Evolutionary conservation across 2,797 vertebrate species (phyloP), one percentile per base, ranked within the genome.

Genomic region (Anabas testudineus): DNA sequence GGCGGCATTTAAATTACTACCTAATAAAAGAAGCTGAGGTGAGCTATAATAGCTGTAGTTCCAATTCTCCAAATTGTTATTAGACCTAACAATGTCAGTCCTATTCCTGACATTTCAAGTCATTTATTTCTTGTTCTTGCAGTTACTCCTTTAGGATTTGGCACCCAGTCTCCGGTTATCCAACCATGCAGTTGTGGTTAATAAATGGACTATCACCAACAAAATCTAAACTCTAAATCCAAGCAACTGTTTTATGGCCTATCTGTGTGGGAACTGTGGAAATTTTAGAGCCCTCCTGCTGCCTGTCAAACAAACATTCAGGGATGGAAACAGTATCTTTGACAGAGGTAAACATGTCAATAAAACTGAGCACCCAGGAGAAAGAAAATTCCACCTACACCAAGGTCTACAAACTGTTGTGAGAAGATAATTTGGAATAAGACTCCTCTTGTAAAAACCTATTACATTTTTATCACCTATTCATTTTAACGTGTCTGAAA

Each of bases 271-370:
- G 6, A 72, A 75, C 64, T 64, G 48, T 66, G 49, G 41, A 63
- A 37, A 28, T 59, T 71, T 67, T 75, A 49, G 45, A 9, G 37
- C 53, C 76, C 64, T 63, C 52, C 66, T 21, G 75, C 67, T 32
- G 47, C 57, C 65, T 76, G 83, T 88, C 83, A 71, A 65, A 59
- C 21, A 82, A 70, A 74, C 67, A 30, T 68, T 58, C 67, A 59
- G 28, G 47, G 52, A 74, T 71, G 72, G 68, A 65, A 67, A 69
- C 55, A 65, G 37, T 30, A 65, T 74, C 61, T 67, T 45, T 78
- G 79, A 71, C 67, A 51, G 85, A 69, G 47, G 81, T 83, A 88
- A 88, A 91, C 80, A 88, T 68, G 78, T 82, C 87, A 88, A 81
- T 83, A 81, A 83, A 81, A 70, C 28, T 24, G 46, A 82, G 73